Percentiles rank a stretch among this genome's conserved stretches.
Evolutionary conservation across 2,797 vertebrate genomes (phyloP).

Genomic region (Hyperoplus lanceolatus): DNA sequence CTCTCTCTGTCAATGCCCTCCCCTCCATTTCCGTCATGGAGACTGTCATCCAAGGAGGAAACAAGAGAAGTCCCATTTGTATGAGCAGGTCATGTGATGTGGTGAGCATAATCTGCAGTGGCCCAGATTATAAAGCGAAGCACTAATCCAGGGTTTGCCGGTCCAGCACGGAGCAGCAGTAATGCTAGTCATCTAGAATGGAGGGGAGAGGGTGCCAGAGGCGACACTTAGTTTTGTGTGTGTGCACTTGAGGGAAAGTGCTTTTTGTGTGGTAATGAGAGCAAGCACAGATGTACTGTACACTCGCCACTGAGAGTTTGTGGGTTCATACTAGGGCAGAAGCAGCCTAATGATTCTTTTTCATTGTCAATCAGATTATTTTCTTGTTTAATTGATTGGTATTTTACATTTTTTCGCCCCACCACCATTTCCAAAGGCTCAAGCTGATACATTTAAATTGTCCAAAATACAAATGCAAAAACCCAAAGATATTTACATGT

Average conservation of each 20-base stretch:
- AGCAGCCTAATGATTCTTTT: not conserved
- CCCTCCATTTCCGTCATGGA: conserved; percentile 47
- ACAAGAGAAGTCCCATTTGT: conserved; percentile 72
- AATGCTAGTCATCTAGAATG: conserved; percentile 62
- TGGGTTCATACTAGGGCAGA: not conserved
- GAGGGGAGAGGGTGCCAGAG: conserved; percentile 57
- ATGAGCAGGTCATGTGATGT: conserved; percentile 71
- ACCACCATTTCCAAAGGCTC: not conserved
- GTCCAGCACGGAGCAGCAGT: conserved; percentile 63
- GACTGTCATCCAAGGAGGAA: conserved; percentile 62
- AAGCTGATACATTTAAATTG: not conserved
- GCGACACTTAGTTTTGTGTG: conserved; percentile 50
- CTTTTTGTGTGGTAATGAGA: conserved; percentile 13
- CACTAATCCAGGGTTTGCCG: conserved; percentile 79
- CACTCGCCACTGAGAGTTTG: not conserved
- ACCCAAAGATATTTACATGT: not conserved
- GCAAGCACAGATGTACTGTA: not conserved
- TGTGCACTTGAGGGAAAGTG: conserved; percentile 34
- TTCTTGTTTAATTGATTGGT: not conserved
- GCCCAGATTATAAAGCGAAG: conserved; percentile 83
- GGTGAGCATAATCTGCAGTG: conserved; percentile 85
- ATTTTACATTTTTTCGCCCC: not conserved
- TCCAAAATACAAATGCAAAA: not conserved
- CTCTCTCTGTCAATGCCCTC: conserved; percentile 42
- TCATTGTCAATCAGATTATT: not conserved